Evolutionary conservation across 2,113 vertebrate genomes (phyloP).

Genomic region (Neomonachus schauinslandi): DNA sequence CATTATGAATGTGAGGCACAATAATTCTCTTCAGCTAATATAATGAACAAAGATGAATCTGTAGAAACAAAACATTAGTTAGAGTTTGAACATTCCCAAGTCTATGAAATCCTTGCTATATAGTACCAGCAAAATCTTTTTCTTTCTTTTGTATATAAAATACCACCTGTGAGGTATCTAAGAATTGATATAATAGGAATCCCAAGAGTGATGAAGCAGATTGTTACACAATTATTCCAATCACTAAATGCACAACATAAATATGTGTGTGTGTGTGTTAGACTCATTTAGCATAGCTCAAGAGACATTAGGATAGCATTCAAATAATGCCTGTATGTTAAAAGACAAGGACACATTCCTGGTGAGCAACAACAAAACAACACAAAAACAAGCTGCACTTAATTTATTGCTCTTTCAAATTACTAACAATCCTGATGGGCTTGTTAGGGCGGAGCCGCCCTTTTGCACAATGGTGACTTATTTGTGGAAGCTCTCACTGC

Average conservation of each 20-base stretch:
- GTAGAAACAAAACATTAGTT: neutral
- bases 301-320: neutral
- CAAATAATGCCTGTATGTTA: neutral
- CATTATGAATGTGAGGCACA: neutral
- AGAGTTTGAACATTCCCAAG: neutral
- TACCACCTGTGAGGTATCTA: neutral
- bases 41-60: neutral
- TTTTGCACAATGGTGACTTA: neutral
- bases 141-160: neutral
- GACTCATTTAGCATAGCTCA: neutral
- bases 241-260: neutral
- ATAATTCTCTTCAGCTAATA: neutral
- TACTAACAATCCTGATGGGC: neutral
- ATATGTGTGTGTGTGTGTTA: neutral
- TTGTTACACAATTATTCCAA: neutral
- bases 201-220: neutral
- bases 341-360: neutral
- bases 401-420: neutral
- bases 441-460: neutral
- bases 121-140: neutral
- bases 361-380: too few species aligned
- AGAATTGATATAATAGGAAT: neutral
- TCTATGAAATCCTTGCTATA: neutral
- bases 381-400: neutral
- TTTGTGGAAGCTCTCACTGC: neutral